These are phyloP conservation scores for Saxidomus purpurata DNA, from an alignment of 1,140 invertebrate species.

Conservation along the genomic window DNA sequence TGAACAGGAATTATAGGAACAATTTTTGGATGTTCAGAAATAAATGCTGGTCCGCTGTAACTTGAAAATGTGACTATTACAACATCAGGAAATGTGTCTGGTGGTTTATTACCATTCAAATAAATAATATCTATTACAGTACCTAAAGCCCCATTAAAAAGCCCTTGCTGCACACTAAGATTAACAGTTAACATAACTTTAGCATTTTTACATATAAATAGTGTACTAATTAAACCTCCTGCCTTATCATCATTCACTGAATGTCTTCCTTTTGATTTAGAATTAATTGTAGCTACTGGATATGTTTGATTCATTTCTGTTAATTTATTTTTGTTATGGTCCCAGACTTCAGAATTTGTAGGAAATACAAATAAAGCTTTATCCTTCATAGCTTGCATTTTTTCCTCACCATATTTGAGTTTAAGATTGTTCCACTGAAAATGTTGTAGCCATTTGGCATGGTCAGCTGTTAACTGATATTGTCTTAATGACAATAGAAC, in stretches of 20 bases:
- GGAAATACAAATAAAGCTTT: conserved; percentile 35
- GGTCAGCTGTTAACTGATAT: conserved; percentile 8
- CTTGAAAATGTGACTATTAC: conserved; percentile 59
- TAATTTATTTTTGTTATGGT: conserved; percentile 52
- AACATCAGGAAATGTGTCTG: conserved; percentile 46
- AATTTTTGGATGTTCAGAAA: conserved; percentile 22
- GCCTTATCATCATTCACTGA: conserved; percentile 36
- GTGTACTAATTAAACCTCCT: background rate
- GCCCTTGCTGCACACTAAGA: conserved; percentile 55
- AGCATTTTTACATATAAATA: conserved; percentile 55
- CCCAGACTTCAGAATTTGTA: conserved; percentile 26
- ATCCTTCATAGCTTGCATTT: background rate
- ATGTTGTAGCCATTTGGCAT: conserved; percentile 64
- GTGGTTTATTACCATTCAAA: conserved; percentile 6
- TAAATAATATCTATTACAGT: conserved; percentile 64
- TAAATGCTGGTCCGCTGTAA: conserved; percentile 56
- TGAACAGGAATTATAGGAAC: conserved; percentile 50
- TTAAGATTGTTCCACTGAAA: conserved; percentile 63
- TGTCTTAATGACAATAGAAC: conserved; percentile 47
- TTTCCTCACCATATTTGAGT: background rate
- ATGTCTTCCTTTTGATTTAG: conserved; percentile 46
- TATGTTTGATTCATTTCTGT: conserved; percentile 13
- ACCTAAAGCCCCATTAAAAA: conserved; percentile 63
- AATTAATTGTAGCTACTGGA: conserved; percentile 55
- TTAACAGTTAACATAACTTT: conserved; percentile 67